Evolutionary conservation across 2,113 vertebrate genomes (phyloP), one percentile per base, ranked within the genome.

Genomic region (Forbesichthys agassizii): DNA sequence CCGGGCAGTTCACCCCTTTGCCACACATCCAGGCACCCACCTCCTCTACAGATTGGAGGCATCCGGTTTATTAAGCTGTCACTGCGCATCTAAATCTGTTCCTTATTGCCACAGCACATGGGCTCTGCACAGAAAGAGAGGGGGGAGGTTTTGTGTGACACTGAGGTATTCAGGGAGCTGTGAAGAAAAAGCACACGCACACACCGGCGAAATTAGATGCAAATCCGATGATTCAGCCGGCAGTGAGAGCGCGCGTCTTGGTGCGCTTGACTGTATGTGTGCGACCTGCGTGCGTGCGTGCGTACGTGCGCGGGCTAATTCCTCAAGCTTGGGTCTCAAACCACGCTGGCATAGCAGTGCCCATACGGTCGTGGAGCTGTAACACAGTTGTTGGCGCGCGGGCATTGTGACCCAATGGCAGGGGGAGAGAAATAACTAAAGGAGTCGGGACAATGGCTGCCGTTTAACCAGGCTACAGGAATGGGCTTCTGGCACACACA

Each of bases 61-160:
- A 90, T 92, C 89, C 89, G 91, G 92, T 93, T 89, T 95, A 97
- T 96, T 95, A 95, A 98, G 95, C 93, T 96, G 95, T 97, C 96
- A 97, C 90, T 33, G 90, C 91, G 91, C 91, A 96, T 97, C 94
- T 96, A 96, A 96, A 96, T 96, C 96, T 95, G 94, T 95, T 95
- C 94, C 91, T 91, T 95, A 92, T 95, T 94, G 90, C 90, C 93
- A 85, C 85, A 75, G 65, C 79, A 74, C 80, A 69, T 75, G 75
- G 77, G 66, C 79, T 85, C 81, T 85, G 85, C 59, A 61, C 14
- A 88, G 49, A 91, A 47, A 33, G 11, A 79, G 64, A 74, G 60
- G 18, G 18, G 61, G 89, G 90, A 93, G 93, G 90, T 93, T 95
- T 95, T 91, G 93, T 95, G 93, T 93, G 93, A 92, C 91, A 91